Evolutionary conservation across 2,888 invertebrate species (phyloP), one percentile per base, ranked within the genome.

Genomic region (Xanthorhoe spadicearia): DNA sequence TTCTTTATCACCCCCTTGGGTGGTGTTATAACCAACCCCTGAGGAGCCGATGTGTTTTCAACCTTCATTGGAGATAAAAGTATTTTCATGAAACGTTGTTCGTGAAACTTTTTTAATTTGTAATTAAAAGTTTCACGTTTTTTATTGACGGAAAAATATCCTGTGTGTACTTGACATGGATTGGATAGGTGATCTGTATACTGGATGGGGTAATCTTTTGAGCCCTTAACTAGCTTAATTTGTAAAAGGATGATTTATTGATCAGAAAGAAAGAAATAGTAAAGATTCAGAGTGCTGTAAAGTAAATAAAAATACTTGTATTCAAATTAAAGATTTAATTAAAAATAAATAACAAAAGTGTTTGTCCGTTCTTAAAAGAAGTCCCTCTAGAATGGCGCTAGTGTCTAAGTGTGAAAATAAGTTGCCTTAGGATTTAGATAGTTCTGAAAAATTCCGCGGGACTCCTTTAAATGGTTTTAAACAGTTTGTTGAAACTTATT

Each of bases 1-100:
- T 61, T 62, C 35, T 58, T 62, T 55, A 62, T 66, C 13, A 7
- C 52, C 50, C 61, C 66, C 53, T 35, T 2, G 61, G 65, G n/a
- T n/a, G 60, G 62, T 18, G 18, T 10, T 46, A 60, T 46, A 23
- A 28, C n/a, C 53, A 6, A 17, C 46, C 28, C n/a, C 2, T 15
- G 43, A 13, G 32, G 32, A 43, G 3, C 15, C 15, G 48, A 17
- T 17, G 48, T 48, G 15, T 48, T 48, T 48, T 6, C 38, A 43
- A 13, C 38, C 2, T 43, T 13, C 13, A 43, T 43, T 43, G 13
- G 13, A 13, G 13, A 43, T 32, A 32, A 32, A 43, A 43, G 13
- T 43, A 43, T 43, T 43, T 43, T 43, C 13, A 43, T 13, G 13
- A 43, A 32, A 32, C 5, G 7, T 32, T 32, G 6, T 23, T 23